These are phyloP conservation scores for Drosophila albomicans DNA, from an alignment of 1,140 invertebrate species.

Conservation along the genomic window DNA sequence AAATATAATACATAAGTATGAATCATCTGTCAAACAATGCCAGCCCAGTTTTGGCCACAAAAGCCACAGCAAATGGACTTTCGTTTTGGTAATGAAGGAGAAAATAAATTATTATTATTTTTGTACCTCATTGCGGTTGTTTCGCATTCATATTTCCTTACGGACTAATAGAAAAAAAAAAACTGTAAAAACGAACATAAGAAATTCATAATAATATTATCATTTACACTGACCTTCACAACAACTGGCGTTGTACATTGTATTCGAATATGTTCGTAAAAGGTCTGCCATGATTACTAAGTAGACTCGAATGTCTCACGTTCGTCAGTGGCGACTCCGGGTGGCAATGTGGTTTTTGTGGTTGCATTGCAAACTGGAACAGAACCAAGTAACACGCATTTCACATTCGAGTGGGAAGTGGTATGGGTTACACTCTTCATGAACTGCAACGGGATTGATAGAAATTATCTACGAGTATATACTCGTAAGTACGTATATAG, in stretches of 20 bases:
- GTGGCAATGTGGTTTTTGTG: conserved; percentile 41
- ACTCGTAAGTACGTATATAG: not conserved
- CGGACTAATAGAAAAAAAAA: conserved; percentile 19
- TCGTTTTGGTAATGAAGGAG: conserved; percentile 55
- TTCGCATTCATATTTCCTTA: conserved; percentile 55
- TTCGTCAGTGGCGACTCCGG: conserved; percentile 50
- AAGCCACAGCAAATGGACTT: conserved; percentile 57
- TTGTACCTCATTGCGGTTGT: conserved; percentile 39
- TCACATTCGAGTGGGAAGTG: conserved; percentile 12
- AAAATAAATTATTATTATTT: conserved; percentile 39
- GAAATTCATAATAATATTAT: conserved; percentile 40
- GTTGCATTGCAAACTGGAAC: conserved; percentile 22
- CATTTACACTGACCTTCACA: conserved; percentile 68
- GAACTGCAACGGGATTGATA: not conserved
- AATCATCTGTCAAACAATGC: conserved; percentile 24
- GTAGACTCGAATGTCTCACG: conserved; percentile 54
- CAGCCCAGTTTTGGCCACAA: conserved; percentile 47
- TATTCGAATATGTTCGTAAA: conserved; percentile 24
- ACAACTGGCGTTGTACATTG: conserved; percentile 26
- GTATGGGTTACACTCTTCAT: conserved; percentile 28
- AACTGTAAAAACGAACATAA: conserved; percentile 38
- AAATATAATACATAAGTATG: conserved; percentile 45
- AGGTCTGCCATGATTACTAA: conserved; percentile 46
- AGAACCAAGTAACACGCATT: conserved; percentile 14
- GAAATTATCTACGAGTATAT: not conserved